Conservation (phyloP, 2,797 vertebrate species). For the Pitangus sulphuratus region DNA sequence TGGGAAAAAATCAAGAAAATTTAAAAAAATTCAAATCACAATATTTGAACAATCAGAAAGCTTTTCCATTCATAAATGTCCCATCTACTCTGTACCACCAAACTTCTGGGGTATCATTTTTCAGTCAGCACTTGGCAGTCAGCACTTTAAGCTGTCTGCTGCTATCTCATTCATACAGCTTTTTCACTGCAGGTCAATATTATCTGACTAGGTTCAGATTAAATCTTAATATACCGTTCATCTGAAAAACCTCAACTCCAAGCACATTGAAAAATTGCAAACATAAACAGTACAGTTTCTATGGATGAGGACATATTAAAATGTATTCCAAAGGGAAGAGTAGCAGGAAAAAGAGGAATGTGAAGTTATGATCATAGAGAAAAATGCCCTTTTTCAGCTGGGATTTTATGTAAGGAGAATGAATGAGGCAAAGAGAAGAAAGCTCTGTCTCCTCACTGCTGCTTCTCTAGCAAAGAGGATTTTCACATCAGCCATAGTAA, state of each 20-base stretch:
- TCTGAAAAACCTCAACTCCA: constrained; percentile 36
- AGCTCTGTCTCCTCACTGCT: neutral
- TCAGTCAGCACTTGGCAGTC: constrained; percentile 50
- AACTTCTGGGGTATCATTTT: constrained; percentile 52
- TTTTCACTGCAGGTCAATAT: constrained; percentile 60
- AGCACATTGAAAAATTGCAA: constrained; percentile 35
- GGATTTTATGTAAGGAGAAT: neutral
- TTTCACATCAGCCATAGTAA: neutral
- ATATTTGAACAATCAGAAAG: constrained; percentile 30
- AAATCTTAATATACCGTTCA: constrained; percentile 51
- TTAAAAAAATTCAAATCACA: neutral
- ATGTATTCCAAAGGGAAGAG: constrained; percentile 2
- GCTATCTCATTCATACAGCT: constrained; percentile 48
- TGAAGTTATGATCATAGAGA: neutral
- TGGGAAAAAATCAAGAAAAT: neutral
- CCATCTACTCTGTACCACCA: constrained; percentile 21
- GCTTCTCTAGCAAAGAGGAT: neutral
- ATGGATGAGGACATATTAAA: neutral
- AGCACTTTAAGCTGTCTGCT: constrained; percentile 44
- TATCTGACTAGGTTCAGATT: constrained; percentile 60
- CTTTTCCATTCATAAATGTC: constrained; percentile 40
- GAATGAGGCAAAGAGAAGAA: neutral
- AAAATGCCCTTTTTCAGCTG: neutral
- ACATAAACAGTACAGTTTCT: constrained; percentile 33
- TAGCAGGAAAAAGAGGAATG: neutral